Evolutionary conservation across 2,888 invertebrate species (phyloP).

Genomic region (Euzetes globulus): DNA sequence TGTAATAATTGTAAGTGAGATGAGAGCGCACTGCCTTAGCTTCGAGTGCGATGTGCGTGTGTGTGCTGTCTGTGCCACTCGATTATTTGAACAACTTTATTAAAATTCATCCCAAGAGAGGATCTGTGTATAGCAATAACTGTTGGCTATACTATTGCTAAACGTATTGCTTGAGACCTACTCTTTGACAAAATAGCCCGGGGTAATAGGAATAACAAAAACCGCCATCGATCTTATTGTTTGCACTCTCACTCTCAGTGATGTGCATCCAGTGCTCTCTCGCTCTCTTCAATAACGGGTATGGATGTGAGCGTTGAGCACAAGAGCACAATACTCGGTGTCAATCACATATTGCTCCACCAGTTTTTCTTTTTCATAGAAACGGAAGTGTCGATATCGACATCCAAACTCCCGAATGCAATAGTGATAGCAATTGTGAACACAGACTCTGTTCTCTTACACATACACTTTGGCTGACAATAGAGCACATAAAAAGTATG

Average conservation of each 20-base stretch:
- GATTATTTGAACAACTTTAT: slow-evolving; percentile 30
- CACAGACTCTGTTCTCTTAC: not conserved
- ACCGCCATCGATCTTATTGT: slow-evolving; percentile 26
- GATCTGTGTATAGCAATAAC: slow-evolving; percentile 36
- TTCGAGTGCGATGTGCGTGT: not conserved
- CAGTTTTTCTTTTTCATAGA: slow-evolving; percentile 25
- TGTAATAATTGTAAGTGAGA: slow-evolving; percentile 25
- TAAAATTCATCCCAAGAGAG: slow-evolving; percentile 31
- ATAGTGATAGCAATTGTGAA: slow-evolving; percentile 8
- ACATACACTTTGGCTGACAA: slow-evolving; percentile 12
- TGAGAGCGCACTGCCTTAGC: not conserved
- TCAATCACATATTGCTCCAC: slow-evolving; percentile 28
- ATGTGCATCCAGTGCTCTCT: not conserved
- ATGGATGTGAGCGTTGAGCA: not conserved
- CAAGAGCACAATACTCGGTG: slow-evolving; percentile 23
- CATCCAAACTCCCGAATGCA: slow-evolving; percentile 7
- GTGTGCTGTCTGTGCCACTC: slow-evolving; percentile 15
- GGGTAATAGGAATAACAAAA: slow-evolving; percentile 33
- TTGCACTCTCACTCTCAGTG: slow-evolving; percentile 16
- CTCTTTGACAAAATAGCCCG: slow-evolving; percentile 39
- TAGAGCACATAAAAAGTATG: slow-evolving; percentile 18
- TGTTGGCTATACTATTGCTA: slow-evolving; percentile 39
- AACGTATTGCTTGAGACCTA: slow-evolving; percentile 34
- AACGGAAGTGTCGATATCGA: slow-evolving; percentile 30
- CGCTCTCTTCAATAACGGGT: not conserved